Conservation (phyloP, 37 sponge, comb jelly and placozoan genomes). For the Mnemiopsis leidyi region DNA sequence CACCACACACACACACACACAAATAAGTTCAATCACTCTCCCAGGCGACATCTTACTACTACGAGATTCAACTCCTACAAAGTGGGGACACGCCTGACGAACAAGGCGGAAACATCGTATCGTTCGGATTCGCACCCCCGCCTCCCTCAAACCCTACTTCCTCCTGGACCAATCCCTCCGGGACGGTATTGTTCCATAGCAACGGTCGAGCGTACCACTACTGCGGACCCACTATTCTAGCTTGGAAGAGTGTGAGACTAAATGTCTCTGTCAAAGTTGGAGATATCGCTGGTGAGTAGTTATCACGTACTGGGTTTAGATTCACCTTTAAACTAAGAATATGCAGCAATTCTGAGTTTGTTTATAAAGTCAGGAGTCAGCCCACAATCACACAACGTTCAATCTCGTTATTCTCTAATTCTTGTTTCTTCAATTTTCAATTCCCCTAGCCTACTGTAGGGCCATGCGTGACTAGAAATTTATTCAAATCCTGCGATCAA, state of each 20-base stretch:
- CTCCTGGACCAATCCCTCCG: conserved; percentile 52
- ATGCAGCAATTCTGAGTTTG: no score
- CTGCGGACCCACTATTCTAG: conserved; percentile 52
- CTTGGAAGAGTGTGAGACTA: conserved; percentile 40
- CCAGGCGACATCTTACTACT: conserved; percentile 89
- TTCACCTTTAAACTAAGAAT: no score
- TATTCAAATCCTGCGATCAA: no score
- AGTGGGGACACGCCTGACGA: conserved; percentile 63
- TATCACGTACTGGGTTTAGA: no score
- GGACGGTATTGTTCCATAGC: conserved; percentile 30
- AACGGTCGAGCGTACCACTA: conserved; percentile 33
- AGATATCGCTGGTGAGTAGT: background rate
- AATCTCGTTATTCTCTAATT: no score
- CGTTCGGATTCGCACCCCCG: conserved; percentile 72
- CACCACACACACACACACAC: no score
- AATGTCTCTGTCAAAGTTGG: conserved; percentile 29
- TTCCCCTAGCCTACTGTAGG: no score
- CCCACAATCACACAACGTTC: no score
- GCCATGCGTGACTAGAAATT: no score
- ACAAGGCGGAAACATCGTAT: conserved; percentile 60
- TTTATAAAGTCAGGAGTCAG: no score
- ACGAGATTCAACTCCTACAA: conserved; percentile 82
- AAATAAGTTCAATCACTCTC: no score
- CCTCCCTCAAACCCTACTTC: conserved; percentile 58
- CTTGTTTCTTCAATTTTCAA: no score